Evolutionary conservation across 2,888 invertebrate species (phyloP).

Genomic region (Trichopoda pennipes): DNA sequence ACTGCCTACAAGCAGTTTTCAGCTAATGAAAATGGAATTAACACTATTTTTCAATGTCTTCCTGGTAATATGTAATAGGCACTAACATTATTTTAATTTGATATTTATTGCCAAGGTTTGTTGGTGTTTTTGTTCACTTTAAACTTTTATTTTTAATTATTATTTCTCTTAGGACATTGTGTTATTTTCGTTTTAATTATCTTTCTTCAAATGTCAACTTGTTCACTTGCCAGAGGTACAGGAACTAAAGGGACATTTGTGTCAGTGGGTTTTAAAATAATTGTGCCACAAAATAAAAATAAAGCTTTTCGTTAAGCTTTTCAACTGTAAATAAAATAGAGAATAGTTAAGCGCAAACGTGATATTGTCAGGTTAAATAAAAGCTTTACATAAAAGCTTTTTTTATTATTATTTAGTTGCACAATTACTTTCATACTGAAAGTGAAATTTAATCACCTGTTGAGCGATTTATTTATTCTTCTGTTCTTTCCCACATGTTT

Average conservation of each 20-base stretch:
- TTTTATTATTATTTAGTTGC: background rate
- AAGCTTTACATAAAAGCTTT: conserved; percentile 55
- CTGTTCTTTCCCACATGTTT: background rate
- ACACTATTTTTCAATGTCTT: background rate
- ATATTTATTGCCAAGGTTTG: too few species aligned
- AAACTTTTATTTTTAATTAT: background rate
- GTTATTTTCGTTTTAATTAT: background rate
- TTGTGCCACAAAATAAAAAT: background rate
- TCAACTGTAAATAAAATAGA: conserved; percentile 17
- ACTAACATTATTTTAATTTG: conserved; percentile 21
- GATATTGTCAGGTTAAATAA: conserved; percentile 9
- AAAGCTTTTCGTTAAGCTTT: conserved; percentile 48
- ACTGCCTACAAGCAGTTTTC: background rate
- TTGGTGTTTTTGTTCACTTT: background rate
- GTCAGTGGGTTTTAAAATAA: conserved; percentile 48
- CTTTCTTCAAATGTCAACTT: conserved; percentile 38
- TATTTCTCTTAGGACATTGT: conserved; percentile 16
- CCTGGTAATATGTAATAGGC: background rate
- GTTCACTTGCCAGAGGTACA: conserved; percentile 40
- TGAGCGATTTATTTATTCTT: conserved; percentile 26
- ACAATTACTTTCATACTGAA: conserved; percentile 25
- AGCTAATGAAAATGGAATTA: background rate
- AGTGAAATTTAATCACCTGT: conserved; percentile 47
- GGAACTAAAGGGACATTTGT: conserved; percentile 55
- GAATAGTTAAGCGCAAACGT: conserved; percentile 57